These are phyloP conservation scores for Ptychochromis oligacanthus DNA, from an alignment of 2,113 vertebrate species.

Conservation along the genomic window DNA sequence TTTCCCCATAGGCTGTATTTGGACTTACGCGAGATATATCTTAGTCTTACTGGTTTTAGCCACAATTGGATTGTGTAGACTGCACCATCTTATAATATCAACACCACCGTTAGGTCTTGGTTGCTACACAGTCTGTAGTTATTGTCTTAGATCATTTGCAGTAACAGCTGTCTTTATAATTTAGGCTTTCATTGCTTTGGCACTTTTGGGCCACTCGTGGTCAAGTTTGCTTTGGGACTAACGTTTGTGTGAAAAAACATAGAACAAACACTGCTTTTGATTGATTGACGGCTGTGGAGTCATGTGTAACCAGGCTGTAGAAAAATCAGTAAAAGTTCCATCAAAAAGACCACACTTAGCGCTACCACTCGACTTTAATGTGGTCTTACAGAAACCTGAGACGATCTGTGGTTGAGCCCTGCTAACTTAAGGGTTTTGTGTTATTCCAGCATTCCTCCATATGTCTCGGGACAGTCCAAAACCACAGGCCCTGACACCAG, in stretches of 20 bases:
- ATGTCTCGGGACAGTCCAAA: conserved; percentile 69
- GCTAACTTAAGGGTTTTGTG: conserved; percentile 74
- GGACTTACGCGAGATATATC: conserved; percentile 34
- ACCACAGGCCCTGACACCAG: conserved; percentile 72
- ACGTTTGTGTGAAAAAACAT: conserved; percentile 36
- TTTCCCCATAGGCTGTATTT: not conserved
- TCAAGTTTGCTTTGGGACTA: conserved; percentile 64
- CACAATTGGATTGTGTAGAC: conserved; percentile 62
- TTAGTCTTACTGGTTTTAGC: conserved; percentile 46
- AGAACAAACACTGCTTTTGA: conserved; percentile 65
- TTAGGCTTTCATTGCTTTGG: conserved; percentile 64
- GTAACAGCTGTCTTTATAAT: conserved; percentile 75
- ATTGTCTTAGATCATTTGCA: conserved; percentile 67
- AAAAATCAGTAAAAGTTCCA: conserved; percentile 69
- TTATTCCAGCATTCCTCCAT: conserved; percentile 74
- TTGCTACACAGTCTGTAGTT: conserved; percentile 51
- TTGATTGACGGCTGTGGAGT: conserved; percentile 65
- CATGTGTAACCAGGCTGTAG: conserved; percentile 49
- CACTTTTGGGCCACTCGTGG: conserved; percentile 47
- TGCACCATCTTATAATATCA: conserved; percentile 52
- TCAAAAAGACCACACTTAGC: conserved; percentile 73
- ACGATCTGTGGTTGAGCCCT: conserved; percentile 60
- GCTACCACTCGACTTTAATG: conserved; percentile 73
- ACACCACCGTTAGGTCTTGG: conserved; percentile 47
- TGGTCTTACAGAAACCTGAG: conserved; percentile 75